phyloP scores from a whole-genome alignment of 2,797 vertebrate genomes.

The Helarctos malayanus region DNA sequence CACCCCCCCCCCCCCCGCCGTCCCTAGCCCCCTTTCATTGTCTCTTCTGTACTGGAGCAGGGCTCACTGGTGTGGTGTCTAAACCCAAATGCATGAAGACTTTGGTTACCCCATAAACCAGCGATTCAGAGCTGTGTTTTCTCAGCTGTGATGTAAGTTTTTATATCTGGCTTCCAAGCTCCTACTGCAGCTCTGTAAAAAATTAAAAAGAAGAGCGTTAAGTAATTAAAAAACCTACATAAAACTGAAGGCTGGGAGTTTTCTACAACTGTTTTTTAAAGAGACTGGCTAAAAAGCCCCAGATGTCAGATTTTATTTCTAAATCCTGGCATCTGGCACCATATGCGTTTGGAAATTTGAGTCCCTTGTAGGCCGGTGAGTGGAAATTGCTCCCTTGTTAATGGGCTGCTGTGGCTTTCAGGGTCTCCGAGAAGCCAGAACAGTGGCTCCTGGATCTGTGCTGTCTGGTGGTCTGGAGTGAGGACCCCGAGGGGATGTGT shows the following conservation, averaged over 20 bases:
- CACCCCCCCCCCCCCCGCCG: background rate
- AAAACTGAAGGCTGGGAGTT: constrained; percentile 88
- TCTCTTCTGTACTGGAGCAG: constrained; percentile 87
- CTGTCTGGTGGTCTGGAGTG: constrained; percentile 83
- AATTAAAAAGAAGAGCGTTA: constrained; percentile 90
- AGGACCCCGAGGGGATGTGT: constrained; percentile 70
- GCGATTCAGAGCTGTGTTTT: constrained; percentile 94
- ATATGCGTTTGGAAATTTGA: constrained; percentile 90
- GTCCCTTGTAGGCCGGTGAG: constrained; percentile 87
- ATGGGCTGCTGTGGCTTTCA: constrained; percentile 87
- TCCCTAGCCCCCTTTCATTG: constrained; percentile 48
- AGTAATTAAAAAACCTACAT: constrained; percentile 90
- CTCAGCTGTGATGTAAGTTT: constrained; percentile 96
- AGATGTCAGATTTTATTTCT: constrained; percentile 91
- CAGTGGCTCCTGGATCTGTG: constrained; percentile 86
- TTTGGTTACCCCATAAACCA: constrained; percentile 93
- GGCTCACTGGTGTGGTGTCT: constrained; percentile 86
- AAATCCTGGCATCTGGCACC: constrained; percentile 91
- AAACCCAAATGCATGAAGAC: constrained; percentile 91
- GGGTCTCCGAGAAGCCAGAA: constrained; percentile 87
- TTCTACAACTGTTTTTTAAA: constrained; percentile 90
- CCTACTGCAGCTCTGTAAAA: constrained; percentile 90
- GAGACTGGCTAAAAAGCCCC: constrained; percentile 91
- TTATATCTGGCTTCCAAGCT: constrained; percentile 90
- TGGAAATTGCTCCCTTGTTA: constrained; percentile 89